These are phyloP conservation scores for Mus spicilegus DNA, from an alignment of 2,113 vertebrate genomes.

Conservation along the genomic window DNA sequence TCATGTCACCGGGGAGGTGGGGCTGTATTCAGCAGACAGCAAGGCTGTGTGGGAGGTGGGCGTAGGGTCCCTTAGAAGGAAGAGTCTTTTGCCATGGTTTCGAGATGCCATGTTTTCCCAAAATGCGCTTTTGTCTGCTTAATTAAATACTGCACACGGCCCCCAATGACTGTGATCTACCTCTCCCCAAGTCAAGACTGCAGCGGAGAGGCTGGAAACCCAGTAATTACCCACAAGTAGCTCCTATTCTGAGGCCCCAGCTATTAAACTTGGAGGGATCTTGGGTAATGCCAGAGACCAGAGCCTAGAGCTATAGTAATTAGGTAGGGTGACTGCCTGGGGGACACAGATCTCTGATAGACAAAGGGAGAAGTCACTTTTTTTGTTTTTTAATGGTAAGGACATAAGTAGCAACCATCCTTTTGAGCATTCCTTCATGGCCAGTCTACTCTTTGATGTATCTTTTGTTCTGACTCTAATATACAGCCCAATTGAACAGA, in stretches of 20 bases:
- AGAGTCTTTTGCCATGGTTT: constrained; percentile 55
- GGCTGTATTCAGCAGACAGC: neutral
- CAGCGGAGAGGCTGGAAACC: constrained; percentile 57
- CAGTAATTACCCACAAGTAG: constrained; percentile 55
- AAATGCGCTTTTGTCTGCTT: constrained; percentile 67
- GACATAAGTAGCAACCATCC: neutral
- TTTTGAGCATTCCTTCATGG: neutral
- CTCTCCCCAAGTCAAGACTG: constrained; percentile 61
- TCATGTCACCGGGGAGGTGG: neutral
- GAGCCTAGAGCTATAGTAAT: neutral
- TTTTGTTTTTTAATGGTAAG: neutral
- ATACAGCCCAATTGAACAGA: neutral
- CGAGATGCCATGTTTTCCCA: constrained; percentile 57
- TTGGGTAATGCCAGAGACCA: neutral
- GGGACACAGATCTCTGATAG: neutral
- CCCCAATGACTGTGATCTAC: constrained; percentile 68
- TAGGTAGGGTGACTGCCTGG: accelerated
- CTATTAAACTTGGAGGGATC: constrained; percentile 53
- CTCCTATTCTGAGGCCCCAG: neutral
- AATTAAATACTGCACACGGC: constrained; percentile 69
- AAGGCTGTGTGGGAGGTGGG: neutral
- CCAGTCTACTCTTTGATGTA: neutral
- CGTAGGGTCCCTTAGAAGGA: neutral
- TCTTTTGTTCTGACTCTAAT: neutral
- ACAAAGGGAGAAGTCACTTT: neutral